These are phyloP conservation scores for Pristionchus arcanus DNA, from an alignment of 2,888 invertebrate genomes.

Conservation along the genomic window DNA sequence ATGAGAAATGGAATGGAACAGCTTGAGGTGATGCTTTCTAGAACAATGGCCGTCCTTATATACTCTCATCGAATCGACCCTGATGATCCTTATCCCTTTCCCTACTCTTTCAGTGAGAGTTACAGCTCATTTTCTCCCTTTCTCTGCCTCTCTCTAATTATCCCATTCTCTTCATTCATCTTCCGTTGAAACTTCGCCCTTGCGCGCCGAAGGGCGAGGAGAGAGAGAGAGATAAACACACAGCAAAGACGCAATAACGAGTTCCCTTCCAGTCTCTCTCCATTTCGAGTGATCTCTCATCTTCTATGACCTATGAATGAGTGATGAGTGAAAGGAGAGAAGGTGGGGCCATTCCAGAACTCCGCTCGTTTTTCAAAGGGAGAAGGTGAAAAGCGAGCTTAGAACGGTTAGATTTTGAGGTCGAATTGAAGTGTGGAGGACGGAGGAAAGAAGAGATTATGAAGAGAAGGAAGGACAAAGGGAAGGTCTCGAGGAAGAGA, in stretches of 20 bases:
- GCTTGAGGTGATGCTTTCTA: neutral
- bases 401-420: conserved; percentile 26
- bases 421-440: neutral
- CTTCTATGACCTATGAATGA: neutral
- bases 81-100: neutral
- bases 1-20: neutral
- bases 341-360: neutral
- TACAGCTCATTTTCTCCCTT: neutral
- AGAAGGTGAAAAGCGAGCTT: conserved; percentile 39
- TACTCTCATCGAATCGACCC: neutral
- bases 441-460: neutral
- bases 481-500: neutral
- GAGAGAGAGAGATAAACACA: conserved; percentile 27
- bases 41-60: neutral
- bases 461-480: neutral
- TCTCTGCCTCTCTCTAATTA: conserved; percentile 7
- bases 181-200: neutral
- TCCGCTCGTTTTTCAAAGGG: neutral
- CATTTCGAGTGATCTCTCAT: neutral
- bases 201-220: conserved; percentile 12
- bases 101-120: neutral
- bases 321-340: neutral
- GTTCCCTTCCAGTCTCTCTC: neutral
- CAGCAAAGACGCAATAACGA: neutral
- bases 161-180: conserved; percentile 4